A percentile compares a stretch with the other conserved stretches of the same genome.
Conservation (phyloP, 2,888 invertebrate species). For the Rhamnusium bicolor region DNA sequence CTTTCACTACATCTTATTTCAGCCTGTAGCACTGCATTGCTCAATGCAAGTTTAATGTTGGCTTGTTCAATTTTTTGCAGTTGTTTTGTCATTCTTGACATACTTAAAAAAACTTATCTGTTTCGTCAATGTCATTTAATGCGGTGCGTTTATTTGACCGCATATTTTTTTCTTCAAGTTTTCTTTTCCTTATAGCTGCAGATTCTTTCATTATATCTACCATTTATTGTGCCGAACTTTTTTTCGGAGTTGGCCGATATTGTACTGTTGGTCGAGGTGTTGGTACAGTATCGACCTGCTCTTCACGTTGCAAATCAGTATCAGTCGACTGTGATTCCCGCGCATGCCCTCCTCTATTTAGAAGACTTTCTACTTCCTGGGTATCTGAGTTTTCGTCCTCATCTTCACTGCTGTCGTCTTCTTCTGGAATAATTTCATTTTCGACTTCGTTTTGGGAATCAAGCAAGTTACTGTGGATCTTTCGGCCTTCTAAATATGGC, state of each 20-base stretch:
- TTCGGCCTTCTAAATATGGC: constrained; percentile 1
- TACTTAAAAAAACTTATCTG: constrained; percentile 13
- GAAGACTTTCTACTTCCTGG: neutral
- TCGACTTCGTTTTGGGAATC: neutral
- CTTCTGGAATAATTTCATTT: neutral
- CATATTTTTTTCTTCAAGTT: neutral
- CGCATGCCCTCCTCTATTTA: neutral
- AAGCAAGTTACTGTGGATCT: neutral
- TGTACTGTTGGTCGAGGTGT: constrained; percentile 2
- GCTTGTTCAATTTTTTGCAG: neutral
- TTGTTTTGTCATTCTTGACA: constrained; percentile 13
- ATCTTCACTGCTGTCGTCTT: neutral
- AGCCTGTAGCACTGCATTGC: constrained; percentile 12
- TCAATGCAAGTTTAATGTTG: constrained; percentile 12
- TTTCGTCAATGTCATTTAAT: neutral
- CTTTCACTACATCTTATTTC: neutral
- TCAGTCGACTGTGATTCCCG: neutral
- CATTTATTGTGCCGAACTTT: neutral
- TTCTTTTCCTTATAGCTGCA: neutral
- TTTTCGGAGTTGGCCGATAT: neutral
- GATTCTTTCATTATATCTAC: constrained; percentile 4
- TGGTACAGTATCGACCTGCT: constrained; percentile 1
- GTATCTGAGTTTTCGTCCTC: neutral
- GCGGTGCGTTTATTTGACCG: neutral
- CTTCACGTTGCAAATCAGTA: constrained; percentile 5